Conservation (phyloP, 2,113 vertebrate species). For the Paraplagusia blochii region DNA sequence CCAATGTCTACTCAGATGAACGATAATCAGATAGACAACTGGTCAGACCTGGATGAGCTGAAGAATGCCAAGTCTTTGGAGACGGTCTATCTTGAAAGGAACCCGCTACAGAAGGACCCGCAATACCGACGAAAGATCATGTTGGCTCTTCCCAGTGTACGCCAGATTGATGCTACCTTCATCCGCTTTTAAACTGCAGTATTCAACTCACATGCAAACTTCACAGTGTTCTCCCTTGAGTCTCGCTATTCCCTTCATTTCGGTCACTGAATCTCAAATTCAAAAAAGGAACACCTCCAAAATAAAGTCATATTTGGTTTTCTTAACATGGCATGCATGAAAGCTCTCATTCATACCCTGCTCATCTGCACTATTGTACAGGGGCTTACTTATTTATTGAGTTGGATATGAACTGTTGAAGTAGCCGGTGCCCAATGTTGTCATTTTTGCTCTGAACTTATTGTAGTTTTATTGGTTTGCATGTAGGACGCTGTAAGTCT, state of each 20-base stretch:
- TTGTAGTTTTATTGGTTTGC: slow-evolving; percentile 32
- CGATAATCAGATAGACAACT: slow-evolving; percentile 93
- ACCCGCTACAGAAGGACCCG: slow-evolving; percentile 94
- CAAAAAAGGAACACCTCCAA: slow-evolving; percentile 43
- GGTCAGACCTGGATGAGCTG: slow-evolving; percentile 94
- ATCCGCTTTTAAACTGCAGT: slow-evolving; percentile 85
- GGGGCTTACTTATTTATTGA: slow-evolving; percentile 59
- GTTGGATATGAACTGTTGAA: slow-evolving; percentile 44
- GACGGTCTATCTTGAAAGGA: slow-evolving; percentile 94
- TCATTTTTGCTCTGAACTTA: slow-evolving; percentile 16
- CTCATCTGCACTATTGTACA: slow-evolving; percentile 43
- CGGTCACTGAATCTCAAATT: slow-evolving; percentile 35
- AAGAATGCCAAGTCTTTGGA: slow-evolving; percentile 89
- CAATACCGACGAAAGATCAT: slow-evolving; percentile 97
- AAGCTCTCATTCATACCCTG: slow-evolving; percentile 49
- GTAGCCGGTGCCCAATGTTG: slow-evolving; percentile 11
- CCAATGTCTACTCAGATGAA: slow-evolving; percentile 85
- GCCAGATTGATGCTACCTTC: slow-evolving; percentile 96
- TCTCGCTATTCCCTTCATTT: slow-evolving; percentile 2
- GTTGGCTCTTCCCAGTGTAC: slow-evolving; percentile 90
- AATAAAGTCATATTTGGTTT: slow-evolving; percentile 27
- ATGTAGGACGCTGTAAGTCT: slow-evolving; percentile 27
- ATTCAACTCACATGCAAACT: slow-evolving; percentile 27
- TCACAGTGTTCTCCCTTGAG: slow-evolving; percentile 43
- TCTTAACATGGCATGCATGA: slow-evolving; percentile 55